Conservation (phyloP, 2,797 vertebrate genomes). For the Hoplostethus atlanticus region DNA sequence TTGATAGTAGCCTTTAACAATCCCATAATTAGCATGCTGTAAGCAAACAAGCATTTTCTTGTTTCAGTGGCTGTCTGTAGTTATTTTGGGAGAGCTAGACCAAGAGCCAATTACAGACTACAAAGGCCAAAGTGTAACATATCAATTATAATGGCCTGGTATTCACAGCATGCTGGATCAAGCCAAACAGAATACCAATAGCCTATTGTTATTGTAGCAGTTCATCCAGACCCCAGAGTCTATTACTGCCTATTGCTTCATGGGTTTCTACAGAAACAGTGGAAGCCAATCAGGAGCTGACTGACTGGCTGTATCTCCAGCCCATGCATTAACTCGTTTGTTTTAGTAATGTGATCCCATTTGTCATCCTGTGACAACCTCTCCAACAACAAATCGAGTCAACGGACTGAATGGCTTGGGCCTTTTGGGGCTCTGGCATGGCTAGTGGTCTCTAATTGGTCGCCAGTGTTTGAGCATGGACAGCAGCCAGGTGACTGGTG, state of each 20-base stretch:
- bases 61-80: slow-evolving; percentile 64
- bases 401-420: slow-evolving; percentile 51
- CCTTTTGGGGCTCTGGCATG: slow-evolving; percentile 56
- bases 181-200: slow-evolving; percentile 32
- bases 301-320: slow-evolving; percentile 49
- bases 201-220: slow-evolving; percentile 22
- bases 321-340: slow-evolving; percentile 69
- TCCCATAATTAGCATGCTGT: slow-evolving; percentile 66
- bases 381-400: slow-evolving; percentile 63
- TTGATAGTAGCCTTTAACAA: slow-evolving; percentile 38
- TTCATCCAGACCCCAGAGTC: slow-evolving; percentile 14
- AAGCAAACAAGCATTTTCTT: slow-evolving; percentile 67
- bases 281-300: slow-evolving; percentile 33
- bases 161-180: slow-evolving; percentile 47
- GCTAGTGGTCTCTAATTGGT: slow-evolving; percentile 53
- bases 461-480: slow-evolving; percentile 62
- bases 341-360: slow-evolving; percentile 73
- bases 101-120: slow-evolving; percentile 55
- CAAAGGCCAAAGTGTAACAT: slow-evolving; percentile 56
- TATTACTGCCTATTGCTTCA: slow-evolving; percentile 15
- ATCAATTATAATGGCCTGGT: slow-evolving; percentile 52
- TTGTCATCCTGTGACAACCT: slow-evolving; percentile 64
- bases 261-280: slow-evolving; percentile 24
- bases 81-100: slow-evolving; percentile 64
- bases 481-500: slow-evolving; percentile 65